A percentile compares a stretch with the other conserved stretches of the same genome.
Evolutionary conservation across 2,797 vertebrate species (phyloP).

Genomic region (Mastacembelus armatus): DNA sequence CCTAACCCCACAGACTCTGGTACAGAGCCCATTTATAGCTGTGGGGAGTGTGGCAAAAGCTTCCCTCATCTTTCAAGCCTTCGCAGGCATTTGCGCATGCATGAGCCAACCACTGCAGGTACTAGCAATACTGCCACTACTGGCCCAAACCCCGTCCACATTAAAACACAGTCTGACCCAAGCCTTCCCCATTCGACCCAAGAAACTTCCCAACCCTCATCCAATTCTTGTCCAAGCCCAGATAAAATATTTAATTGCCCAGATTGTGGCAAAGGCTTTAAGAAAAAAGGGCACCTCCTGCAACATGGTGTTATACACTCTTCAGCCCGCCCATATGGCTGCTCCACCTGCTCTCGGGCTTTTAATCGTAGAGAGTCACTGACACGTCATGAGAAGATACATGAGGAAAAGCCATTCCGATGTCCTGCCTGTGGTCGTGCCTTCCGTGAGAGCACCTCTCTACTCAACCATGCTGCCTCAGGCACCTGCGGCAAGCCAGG

Average conservation of each 20-base stretch:
- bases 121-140: constrained; percentile 81
- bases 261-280: constrained; percentile 94
- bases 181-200: constrained; percentile 87
- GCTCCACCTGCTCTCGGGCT: constrained; percentile 91
- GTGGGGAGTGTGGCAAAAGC: constrained; percentile 92
- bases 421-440: constrained; percentile 92
- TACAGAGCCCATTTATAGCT: constrained; percentile 88
- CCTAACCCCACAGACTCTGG: constrained; percentile 79
- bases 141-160: constrained; percentile 83
- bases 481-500: constrained; percentile 89
- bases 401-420: constrained; percentile 92
- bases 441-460: constrained; percentile 88
- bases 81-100: constrained; percentile 94
- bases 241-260: constrained; percentile 92
- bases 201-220: constrained; percentile 75
- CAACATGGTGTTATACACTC: constrained; percentile 95
- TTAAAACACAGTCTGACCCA: constrained; percentile 83
- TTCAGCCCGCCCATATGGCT: constrained; percentile 91
- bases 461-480: constrained; percentile 89
- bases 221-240: constrained; percentile 84
- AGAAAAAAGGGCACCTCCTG: constrained; percentile 94
- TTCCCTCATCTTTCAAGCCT: constrained; percentile 96
- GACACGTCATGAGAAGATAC: constrained; percentile 95
- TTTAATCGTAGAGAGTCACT: constrained; percentile 97
- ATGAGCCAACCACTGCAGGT: constrained; percentile 89